These are phyloP conservation scores for Aurelia aurita complex sp. Pacific DNA, from an alignment of 30 jellyfish, hydroid and myxozoan species.

Conservation along the genomic window DNA sequence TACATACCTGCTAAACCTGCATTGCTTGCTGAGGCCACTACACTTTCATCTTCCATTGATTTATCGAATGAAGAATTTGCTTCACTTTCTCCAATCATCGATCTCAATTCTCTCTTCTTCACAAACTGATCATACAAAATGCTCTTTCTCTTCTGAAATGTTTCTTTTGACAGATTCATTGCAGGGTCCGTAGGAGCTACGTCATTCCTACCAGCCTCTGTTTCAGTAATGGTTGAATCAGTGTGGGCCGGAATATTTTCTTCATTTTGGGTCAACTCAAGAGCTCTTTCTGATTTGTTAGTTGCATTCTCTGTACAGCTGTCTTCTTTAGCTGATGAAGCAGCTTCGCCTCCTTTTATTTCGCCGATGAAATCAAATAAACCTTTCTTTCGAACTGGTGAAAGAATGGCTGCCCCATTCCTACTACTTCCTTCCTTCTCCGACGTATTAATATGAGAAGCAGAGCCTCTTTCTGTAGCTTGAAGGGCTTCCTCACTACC, in stretches of 20 bases:
- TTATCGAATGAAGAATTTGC: too few relatives aligned
- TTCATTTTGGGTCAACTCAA: not conserved
- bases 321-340: not conserved
- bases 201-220: not conserved
- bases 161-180: slow-evolving; percentile 19
- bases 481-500: not conserved
- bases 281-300: not conserved
- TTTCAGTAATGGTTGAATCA: not conserved
- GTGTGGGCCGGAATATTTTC: not conserved
- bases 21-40: too few relatives aligned
- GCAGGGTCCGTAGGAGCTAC: not conserved
- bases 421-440: not conserved
- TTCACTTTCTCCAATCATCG: not conserved
- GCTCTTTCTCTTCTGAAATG: slow-evolving; percentile 24
- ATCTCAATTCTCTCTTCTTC: slow-evolving; percentile 18
- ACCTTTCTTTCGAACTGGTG: slow-evolving; percentile 14
- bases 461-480: not conserved
- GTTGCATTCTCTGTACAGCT: not conserved
- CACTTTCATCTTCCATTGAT: too few relatives aligned
- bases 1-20: too few relatives aligned
- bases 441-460: not conserved
- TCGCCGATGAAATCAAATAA: slow-evolving; percentile 34
- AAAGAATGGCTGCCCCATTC: not conserved
- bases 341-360: not conserved
- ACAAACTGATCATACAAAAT: slow-evolving; percentile 32